phyloP scores from a whole-genome alignment of 2,113 vertebrate genomes.

The Theristicus caerulescens region DNA sequence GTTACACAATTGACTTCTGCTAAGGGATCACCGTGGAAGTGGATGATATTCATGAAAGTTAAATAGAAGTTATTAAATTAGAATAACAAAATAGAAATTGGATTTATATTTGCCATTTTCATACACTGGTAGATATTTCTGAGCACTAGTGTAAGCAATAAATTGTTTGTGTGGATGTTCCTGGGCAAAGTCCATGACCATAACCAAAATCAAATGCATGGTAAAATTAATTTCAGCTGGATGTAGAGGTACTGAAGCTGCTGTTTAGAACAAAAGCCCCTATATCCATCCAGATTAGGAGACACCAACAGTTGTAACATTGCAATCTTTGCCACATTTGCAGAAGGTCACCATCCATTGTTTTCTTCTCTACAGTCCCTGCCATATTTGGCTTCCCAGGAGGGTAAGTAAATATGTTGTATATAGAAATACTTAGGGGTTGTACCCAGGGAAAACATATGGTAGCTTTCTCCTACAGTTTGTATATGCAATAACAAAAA shows the following conservation, averaged over 20 bases:
- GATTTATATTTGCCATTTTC: background rate
- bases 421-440: background rate
- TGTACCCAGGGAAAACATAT: background rate
- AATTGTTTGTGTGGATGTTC: background rate
- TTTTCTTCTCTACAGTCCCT: background rate
- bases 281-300: background rate
- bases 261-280: background rate
- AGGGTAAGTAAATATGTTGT: background rate
- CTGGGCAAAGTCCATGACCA: background rate
- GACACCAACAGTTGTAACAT: background rate
- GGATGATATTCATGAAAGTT: background rate
- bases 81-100: background rate
- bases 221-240: background rate
- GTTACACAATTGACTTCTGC: background rate
- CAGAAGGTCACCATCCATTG: background rate
- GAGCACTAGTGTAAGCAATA: background rate
- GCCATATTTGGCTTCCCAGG: background rate
- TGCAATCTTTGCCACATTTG: background rate
- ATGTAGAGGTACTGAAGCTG: background rate
- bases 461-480: background rate
- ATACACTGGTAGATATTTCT: background rate
- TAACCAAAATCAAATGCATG: background rate
- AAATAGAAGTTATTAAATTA: background rate
- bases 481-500: background rate
- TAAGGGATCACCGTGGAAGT: background rate